phyloP scores from a whole-genome alignment of 2,888 invertebrate species.

The Nycteola revayana region DNA sequence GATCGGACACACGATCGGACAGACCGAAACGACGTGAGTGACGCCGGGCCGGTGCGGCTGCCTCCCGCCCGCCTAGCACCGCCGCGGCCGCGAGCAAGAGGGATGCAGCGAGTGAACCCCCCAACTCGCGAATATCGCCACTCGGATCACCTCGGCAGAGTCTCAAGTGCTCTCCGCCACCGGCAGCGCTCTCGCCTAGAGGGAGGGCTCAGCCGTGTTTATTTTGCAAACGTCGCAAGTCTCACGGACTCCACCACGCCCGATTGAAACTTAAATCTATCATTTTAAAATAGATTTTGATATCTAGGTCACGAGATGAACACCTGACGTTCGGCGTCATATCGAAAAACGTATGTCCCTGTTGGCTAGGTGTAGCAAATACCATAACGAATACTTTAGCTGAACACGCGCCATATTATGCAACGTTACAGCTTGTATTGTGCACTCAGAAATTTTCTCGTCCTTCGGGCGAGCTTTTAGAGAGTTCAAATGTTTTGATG shows the following conservation, averaged over 20 bases:
- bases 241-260: slow-evolving; percentile 28
- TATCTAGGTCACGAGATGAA: slow-evolving; percentile 59
- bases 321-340: slow-evolving; percentile 81
- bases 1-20: slow-evolving; percentile 75
- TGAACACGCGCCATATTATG: slow-evolving; percentile 78
- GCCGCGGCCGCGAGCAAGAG: slow-evolving; percentile 67
- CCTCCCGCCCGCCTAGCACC: slow-evolving; percentile 72
- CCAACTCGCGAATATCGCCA: slow-evolving; percentile 70
- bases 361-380: slow-evolving; percentile 81
- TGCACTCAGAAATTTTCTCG: slow-evolving; percentile 66
- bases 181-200: slow-evolving; percentile 63
- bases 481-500: slow-evolving; percentile 40
- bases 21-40: slow-evolving; percentile 78
- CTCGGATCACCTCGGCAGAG: slow-evolving; percentile 70
- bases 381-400: slow-evolving; percentile 81
- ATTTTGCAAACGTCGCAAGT: slow-evolving; percentile 50
- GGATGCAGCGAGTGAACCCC: slow-evolving; percentile 70
- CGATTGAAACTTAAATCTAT: slow-evolving; percentile 45
- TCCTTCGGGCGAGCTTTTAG: slow-evolving; percentile 60
- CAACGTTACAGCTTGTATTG: slow-evolving; percentile 74
- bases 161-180: slow-evolving; percentile 69
- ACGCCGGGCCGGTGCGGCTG: slow-evolving; percentile 54
- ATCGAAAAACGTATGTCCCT: slow-evolving; percentile 78
- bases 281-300: slow-evolving; percentile 49
- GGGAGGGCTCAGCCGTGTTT: slow-evolving; percentile 64